These are phyloP conservation scores for Drosophila histrio DNA, from an alignment of 2,888 invertebrate genomes.

Conservation along the genomic window DNA sequence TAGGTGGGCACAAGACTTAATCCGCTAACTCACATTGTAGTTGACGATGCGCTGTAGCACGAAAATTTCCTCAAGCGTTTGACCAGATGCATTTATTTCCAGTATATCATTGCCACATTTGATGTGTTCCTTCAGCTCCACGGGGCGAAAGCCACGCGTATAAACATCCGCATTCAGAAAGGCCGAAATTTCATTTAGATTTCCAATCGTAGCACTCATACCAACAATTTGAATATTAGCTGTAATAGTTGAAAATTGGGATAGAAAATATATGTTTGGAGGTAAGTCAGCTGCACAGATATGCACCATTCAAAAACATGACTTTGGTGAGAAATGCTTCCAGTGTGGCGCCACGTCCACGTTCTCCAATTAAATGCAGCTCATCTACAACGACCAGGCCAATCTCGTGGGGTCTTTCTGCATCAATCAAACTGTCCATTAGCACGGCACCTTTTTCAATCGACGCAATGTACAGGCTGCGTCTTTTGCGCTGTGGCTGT, in stretches of 20 bases:
- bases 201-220: conserved; percentile 99
- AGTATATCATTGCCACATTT: conserved; percentile 88
- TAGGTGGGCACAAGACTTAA: background rate
- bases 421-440: conserved; percentile 93
- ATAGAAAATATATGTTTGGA: background rate
- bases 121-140: conserved; percentile 92
- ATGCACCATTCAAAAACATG: conserved; percentile 88
- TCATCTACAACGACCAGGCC: conserved; percentile 95
- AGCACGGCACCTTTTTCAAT: conserved; percentile 97
- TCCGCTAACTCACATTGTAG: conserved; percentile 82
- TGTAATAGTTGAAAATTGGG: conserved; percentile 57
- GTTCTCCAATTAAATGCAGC: conserved; percentile 95
- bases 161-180: conserved; percentile 94
- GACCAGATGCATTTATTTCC: conserved; percentile 85
- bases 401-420: conserved; percentile 89
- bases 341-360: conserved; percentile 92
- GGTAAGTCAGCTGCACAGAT: too few species aligned
- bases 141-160: conserved; percentile 94
- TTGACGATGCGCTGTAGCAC: conserved; percentile 85
- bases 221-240: conserved; percentile 93
- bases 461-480: conserved; percentile 94
- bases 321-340: conserved; percentile 94
- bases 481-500: conserved; percentile 89
- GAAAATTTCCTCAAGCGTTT: conserved; percentile 85
- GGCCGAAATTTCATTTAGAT: conserved; percentile 90